Conservation (phyloP, 1,140 invertebrate genomes). For the Ceratina calcarata region DNA sequence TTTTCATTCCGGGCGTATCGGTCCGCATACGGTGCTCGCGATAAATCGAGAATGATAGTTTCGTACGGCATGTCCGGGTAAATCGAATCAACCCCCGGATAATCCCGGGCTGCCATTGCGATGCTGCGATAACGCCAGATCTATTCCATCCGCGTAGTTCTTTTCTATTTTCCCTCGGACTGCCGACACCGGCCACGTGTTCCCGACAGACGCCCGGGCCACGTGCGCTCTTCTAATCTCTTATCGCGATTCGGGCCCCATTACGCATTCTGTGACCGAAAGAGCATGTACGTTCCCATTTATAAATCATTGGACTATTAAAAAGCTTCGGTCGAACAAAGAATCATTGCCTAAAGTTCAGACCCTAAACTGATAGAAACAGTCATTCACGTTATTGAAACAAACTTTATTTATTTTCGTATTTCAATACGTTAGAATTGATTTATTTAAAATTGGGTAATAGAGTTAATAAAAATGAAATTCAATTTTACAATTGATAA, state of each 20-base stretch:
- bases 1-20: not conserved
- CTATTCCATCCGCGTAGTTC: constrained; percentile 28
- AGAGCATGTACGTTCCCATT: too few relatives aligned
- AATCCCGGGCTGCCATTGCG: constrained; percentile 36
- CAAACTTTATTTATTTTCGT: too few relatives aligned
- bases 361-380: too few relatives aligned
- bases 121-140: constrained; percentile 50
- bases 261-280: too few relatives aligned
- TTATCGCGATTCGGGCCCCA: not conserved
- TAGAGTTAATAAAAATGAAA: too few relatives aligned
- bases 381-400: too few relatives aligned
- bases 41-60: constrained; percentile 46
- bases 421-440: too few relatives aligned
- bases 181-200: constrained; percentile 59
- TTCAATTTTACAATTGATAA: too few relatives aligned
- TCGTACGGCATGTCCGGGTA: constrained; percentile 7
- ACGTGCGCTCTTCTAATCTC: not conserved
- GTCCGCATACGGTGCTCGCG: not conserved
- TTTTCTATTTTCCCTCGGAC: constrained; percentile 61
- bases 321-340: too few relatives aligned
- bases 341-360: too few relatives aligned
- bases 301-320: too few relatives aligned
- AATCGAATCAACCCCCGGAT: constrained; percentile 52
- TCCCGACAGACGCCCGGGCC: constrained; percentile 17
- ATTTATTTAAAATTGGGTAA: too few relatives aligned